phyloP scores from a whole-genome alignment of 2,113 vertebrate genomes.

The Craseonycteris thonglongyai region DNA sequence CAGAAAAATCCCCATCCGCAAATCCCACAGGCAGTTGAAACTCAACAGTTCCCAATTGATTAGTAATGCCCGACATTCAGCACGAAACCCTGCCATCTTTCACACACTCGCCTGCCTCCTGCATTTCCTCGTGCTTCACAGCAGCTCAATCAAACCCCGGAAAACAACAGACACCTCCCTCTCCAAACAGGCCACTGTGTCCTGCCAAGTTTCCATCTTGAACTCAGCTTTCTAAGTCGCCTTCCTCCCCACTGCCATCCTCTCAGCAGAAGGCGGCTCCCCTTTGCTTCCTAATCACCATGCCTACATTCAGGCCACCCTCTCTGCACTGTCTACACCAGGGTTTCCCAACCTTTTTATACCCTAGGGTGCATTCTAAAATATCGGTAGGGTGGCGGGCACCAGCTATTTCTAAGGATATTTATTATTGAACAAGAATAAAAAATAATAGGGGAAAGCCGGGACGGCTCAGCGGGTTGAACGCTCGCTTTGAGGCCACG shows the following conservation, averaged over 20 bases:
- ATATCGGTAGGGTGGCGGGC: too few species aligned
- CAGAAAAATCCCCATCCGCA: neutral
- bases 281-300: neutral
- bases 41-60: too few species aligned
- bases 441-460: too few species aligned
- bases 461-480: too few species aligned
- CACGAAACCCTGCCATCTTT: neutral
- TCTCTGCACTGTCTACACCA: too few species aligned
- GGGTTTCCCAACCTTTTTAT: too few species aligned
- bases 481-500: too few species aligned
- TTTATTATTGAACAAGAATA: too few species aligned
- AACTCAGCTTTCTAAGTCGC: neutral
- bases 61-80: too few species aligned
- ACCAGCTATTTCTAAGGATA: too few species aligned
- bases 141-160: neutral
- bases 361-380: too few species aligned
- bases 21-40: neutral
- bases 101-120: neutral
- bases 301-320: neutral
- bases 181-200: too few species aligned
- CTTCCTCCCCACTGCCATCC: neutral
- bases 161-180: neutral
- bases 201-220: neutral
- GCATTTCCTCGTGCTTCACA: rapidly evolving
- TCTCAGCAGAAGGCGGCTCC: neutral